Percentiles rank a stretch among this genome's conserved stretches.
These are phyloP conservation scores for Parthenolecanium corni DNA, from an alignment of 2,888 invertebrate genomes.

Conservation along the genomic window DNA sequence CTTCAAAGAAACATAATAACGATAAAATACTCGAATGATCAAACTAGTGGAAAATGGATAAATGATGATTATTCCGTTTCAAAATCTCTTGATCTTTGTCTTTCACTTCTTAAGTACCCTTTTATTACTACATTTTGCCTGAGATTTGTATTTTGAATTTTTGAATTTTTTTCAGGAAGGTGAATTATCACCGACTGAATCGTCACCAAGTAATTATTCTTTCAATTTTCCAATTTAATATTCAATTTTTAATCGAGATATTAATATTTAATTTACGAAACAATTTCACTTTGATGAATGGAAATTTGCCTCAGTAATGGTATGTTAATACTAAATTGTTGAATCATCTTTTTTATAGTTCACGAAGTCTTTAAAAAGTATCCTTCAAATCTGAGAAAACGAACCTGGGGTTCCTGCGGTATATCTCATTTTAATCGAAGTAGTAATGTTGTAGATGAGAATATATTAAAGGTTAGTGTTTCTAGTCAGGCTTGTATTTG, in stretches of 20 bases:
- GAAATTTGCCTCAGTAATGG: no score
- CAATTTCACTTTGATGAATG: no score
- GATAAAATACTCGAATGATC: no score
- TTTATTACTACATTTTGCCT: no score
- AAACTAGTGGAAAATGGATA: no score
- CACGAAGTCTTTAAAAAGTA: conserved; percentile 20
- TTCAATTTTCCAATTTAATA: no score
- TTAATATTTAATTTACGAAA: not conserved
- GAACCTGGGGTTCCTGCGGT: conserved; percentile 16
- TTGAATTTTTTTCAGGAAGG: conserved; percentile 25
- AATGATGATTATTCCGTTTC: no score
- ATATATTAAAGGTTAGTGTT: conserved; percentile 6
- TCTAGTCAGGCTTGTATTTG: not conserved
- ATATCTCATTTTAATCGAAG: conserved; percentile 13
- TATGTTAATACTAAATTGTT: not conserved
- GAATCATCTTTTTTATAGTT: conserved; percentile 17
- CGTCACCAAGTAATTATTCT: conserved; percentile 21
- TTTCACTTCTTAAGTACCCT: no score
- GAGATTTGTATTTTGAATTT: no score
- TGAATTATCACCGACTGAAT: conserved; percentile 24
- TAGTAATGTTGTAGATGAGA: not conserved
- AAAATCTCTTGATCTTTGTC: no score
- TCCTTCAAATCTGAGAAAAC: not conserved
- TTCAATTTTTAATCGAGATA: not conserved
- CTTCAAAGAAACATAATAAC: no score